phyloP scores from a whole-genome alignment of 2,797 vertebrate species.

The Coracias cyanogaster region DNA sequence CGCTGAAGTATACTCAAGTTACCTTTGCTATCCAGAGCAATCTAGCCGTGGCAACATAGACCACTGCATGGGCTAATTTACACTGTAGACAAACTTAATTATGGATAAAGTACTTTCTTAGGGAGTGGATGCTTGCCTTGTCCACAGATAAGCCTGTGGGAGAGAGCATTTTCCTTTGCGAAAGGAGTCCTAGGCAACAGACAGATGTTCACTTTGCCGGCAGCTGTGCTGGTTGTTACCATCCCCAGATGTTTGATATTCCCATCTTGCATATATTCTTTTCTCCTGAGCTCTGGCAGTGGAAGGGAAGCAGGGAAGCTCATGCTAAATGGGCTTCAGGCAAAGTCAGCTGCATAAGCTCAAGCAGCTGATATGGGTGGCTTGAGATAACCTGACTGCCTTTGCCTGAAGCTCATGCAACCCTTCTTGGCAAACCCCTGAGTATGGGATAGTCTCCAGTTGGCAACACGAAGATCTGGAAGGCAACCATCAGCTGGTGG shows the following conservation, averaged over 20 bases:
- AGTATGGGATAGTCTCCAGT: not conserved
- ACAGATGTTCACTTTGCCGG: not conserved
- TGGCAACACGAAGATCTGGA: not conserved
- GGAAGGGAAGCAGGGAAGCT: conserved; percentile 1
- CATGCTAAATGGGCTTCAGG: not conserved
- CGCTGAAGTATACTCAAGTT: not conserved
- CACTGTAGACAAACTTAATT: not conserved
- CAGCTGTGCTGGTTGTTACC: conserved; percentile 33
- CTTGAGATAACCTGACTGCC: not conserved
- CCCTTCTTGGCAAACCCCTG: not conserved
- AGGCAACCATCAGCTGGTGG: not conserved
- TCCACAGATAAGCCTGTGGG: not conserved
- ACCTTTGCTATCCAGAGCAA: not conserved
- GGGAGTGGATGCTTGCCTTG: not conserved
- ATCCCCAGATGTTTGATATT: not conserved
- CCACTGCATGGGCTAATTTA: not conserved
- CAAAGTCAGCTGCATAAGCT: not conserved
- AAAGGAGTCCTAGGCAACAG: not conserved
- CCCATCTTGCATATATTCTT: not conserved
- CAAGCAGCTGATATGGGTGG: not conserved
- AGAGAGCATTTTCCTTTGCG: not conserved
- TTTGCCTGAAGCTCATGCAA: not conserved
- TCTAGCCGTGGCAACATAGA: not conserved
- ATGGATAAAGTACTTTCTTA: not conserved
- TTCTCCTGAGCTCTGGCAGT: not conserved